Evolutionary conservation across 2,113 vertebrate species (phyloP).

Genomic region (Craseonycteris thonglongyai): DNA sequence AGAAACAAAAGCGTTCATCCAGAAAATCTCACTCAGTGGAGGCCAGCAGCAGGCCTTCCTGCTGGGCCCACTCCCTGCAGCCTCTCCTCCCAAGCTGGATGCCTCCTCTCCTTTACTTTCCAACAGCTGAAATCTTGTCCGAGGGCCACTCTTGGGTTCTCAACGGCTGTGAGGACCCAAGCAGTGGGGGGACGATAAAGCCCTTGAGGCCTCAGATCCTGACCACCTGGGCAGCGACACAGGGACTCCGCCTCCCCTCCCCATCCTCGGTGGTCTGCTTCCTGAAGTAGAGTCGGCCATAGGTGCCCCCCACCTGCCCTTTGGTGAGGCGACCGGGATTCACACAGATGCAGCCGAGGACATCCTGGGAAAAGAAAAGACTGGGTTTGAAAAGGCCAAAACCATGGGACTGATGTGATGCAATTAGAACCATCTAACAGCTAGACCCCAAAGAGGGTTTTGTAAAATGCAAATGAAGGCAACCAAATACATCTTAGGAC

Average conservation of each 20-base stretch:
- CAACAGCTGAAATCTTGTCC: accelerated
- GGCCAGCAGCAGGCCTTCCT: neutral
- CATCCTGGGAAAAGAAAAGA: conserved; percentile 77
- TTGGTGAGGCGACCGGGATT: conserved; percentile 95
- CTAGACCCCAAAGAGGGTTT: neutral
- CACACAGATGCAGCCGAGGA: conserved; percentile 90
- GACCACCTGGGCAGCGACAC: conserved; percentile 87
- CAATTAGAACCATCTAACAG: neutral
- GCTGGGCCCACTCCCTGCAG: neutral
- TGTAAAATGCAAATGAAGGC: neutral
- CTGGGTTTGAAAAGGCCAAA: neutral
- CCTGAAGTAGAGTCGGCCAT: conserved; percentile 81
- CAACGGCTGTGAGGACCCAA: accelerated
- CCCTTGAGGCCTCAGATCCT: conserved; percentile 80
- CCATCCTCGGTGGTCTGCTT: accelerated
- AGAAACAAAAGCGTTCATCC: neutral
- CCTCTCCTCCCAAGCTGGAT: neutral
- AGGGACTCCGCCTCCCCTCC: conserved; percentile 75
- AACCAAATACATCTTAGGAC: neutral
- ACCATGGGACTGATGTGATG: neutral
- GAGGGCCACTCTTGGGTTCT: neutral
- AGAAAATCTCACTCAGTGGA: neutral
- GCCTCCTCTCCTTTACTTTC: neutral
- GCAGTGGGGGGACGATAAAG: accelerated
- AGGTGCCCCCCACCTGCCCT: conserved; percentile 94